A percentile compares a stretch with the other conserved stretches of the same genome.
Conservation (phyloP, 64 coral and sea anemone species). For the Hydrozoanthus tunicans region DNA sequence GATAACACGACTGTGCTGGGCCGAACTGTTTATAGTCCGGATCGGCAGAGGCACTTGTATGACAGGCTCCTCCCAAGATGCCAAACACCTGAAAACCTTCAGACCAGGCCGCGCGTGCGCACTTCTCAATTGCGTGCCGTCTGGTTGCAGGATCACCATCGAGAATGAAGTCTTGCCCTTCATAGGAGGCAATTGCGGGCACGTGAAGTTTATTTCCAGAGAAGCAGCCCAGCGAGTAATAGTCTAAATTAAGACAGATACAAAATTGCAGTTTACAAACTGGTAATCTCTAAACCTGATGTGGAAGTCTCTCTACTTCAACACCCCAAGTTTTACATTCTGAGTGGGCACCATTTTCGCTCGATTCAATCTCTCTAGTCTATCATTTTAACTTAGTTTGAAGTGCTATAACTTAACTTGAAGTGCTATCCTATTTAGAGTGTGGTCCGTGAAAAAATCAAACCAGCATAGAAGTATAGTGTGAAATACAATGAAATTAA, state of each 20-base stretch:
- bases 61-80: not conserved
- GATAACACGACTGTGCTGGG: not conserved
- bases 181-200: not conserved
- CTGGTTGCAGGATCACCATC: not conserved
- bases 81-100: conserved; percentile 27
- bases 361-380: no score
- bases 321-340: not conserved
- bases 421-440: no score
- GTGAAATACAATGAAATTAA: no score
- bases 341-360: no score
- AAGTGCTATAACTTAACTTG: no score
- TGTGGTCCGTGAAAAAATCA: no score
- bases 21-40: not conserved
- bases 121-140: conserved; percentile 26
- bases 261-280: not conserved
- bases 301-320: not conserved
- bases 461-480: no score
- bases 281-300: not conserved
- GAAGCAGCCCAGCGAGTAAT: conserved; percentile 10
- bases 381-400: no score
- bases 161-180: conserved; percentile 2
- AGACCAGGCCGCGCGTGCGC: conserved; percentile 27
- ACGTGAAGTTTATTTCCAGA: not conserved
- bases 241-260: not conserved
- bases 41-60: not conserved